A percentile compares a stretch with the other conserved stretches of the same genome.
These are phyloP conservation scores for Arge pagana DNA, from an alignment of 2,888 invertebrate genomes.

Conservation along the genomic window DNA sequence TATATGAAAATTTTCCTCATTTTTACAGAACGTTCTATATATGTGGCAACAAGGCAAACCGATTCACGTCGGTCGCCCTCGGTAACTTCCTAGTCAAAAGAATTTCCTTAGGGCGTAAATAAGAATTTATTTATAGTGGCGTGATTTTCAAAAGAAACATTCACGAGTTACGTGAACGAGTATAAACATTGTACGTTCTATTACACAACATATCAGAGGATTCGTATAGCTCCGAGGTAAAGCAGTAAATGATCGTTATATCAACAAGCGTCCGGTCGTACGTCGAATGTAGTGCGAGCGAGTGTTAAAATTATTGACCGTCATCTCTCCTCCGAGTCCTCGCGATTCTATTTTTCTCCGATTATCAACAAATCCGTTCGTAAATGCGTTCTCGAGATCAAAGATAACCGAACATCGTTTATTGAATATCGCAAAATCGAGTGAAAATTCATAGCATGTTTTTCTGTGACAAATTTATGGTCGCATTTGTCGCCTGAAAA, in stretches of 20 bases:
- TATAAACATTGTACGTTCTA: no score
- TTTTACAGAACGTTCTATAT: constrained; percentile 45
- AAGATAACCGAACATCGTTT: no score
- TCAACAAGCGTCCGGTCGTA: not conserved
- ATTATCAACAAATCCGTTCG: no score
- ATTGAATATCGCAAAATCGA: no score
- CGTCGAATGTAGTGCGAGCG: constrained; percentile 2
- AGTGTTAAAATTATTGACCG: constrained; percentile 16
- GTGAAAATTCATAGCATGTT: no score
- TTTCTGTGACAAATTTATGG: no score
- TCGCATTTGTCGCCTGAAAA: no score
- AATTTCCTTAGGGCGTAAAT: constrained; percentile 35
- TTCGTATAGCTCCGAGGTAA: no score
- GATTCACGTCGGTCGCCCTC: constrained; percentile 44
- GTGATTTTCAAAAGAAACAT: not conserved
- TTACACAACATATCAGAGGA: no score
- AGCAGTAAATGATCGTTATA: not conserved
- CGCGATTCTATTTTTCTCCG: no score
- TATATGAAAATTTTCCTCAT: constrained; percentile 29
- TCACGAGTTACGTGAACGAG: not conserved
- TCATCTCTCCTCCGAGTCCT: no score
- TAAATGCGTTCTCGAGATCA: no score
- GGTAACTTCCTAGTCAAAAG: constrained; percentile 55
- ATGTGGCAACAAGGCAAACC: constrained; percentile 54
- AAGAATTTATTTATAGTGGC: constrained; percentile 23